Base-by-base conservation (phyloP, 2,797 vertebrate genomes). In the Cirrhinus molitorella region DNA sequence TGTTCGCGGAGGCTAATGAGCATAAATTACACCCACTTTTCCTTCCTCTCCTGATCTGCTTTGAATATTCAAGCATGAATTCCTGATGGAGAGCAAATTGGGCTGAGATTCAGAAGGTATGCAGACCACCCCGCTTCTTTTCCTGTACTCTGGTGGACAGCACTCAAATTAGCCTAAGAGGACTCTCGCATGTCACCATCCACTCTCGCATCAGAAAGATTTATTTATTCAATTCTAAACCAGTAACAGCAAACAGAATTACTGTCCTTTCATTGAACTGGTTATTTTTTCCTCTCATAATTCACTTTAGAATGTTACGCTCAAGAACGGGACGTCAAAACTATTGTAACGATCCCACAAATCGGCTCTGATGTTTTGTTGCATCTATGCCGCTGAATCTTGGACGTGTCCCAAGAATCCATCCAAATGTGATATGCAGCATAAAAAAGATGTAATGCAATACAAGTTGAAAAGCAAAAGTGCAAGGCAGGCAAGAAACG, bases 321-420 rank as follows among this genome's bases (percentile, higher is more conserved):
- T 79, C 49, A 5, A 34, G 71, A 83, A 73, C 66, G 25, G 65
- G 49, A 81, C 16, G 82, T 85, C 75, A 84, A 79, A 84, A 85
- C 79, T 72, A 79, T 73, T 63, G 83, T 76, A 85, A 79, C 63
- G 70, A 85, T 85, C 65, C 53, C 53, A 81, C 87, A 88, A 88
- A 89, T 87, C 61, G 81, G 31, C 84, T 80, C 75, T 87, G 87
- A 89, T 84, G 80, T 76, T 85, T 86, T 84, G 85, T 73, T 80
- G 81, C 79, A 78, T 66, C 83, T 82, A 34, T 53, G 78, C 81
- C 70, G 84, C 67, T 43, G 63, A 31, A 65, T 72, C 83, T 87
- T 89, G 88, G 85, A 88, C 28, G 14, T 37, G 19, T 16, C 49
- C 85, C 87, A 89, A 83, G 83, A 79, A 86, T 85, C 83, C 53